Evolutionary conservation across 2,113 vertebrate genomes (phyloP).

Genomic region (Phylloscopus whistleri): DNA sequence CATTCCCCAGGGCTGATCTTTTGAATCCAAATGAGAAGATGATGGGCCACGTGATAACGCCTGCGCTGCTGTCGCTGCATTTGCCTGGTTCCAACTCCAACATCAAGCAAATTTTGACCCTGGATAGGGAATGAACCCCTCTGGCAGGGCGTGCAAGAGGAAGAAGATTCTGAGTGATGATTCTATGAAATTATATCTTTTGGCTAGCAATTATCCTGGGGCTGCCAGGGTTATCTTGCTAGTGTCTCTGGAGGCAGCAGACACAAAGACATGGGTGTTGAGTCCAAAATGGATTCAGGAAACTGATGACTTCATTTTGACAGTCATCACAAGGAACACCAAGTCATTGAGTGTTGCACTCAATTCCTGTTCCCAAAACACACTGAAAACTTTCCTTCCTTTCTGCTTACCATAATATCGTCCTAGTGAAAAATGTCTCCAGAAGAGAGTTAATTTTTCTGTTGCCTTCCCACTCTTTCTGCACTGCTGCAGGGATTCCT

Average conservation of each 20-base stretch:
- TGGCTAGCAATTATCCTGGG: neutral
- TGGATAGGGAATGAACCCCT: neutral
- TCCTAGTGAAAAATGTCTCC: neutral
- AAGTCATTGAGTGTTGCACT: neutral
- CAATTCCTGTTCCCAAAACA: neutral
- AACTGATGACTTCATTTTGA: conserved; percentile 37
- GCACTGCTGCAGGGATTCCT: neutral
- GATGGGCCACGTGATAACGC: neutral
- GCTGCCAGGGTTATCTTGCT: conserved; percentile 15
- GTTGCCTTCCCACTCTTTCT: neutral
- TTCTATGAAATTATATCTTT: neutral
- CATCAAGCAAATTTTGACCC: neutral
- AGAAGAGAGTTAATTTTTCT: neutral
- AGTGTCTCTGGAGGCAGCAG: conserved; percentile 24
- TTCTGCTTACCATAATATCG: neutral
- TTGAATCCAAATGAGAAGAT: neutral
- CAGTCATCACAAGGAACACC: conserved; percentile 2
- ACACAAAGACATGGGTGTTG: neutral
- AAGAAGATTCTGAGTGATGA: neutral
- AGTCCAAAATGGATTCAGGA: conserved; percentile 2
- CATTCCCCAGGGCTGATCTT: neutral
- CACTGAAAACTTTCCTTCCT: neutral
- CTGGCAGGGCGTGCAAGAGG: neutral
- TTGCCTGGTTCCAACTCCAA: neutral
- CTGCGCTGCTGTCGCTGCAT: neutral